phyloP scores from a whole-genome alignment of 2,797 vertebrate genomes.

The Rousettus madagascariensis region DNA sequence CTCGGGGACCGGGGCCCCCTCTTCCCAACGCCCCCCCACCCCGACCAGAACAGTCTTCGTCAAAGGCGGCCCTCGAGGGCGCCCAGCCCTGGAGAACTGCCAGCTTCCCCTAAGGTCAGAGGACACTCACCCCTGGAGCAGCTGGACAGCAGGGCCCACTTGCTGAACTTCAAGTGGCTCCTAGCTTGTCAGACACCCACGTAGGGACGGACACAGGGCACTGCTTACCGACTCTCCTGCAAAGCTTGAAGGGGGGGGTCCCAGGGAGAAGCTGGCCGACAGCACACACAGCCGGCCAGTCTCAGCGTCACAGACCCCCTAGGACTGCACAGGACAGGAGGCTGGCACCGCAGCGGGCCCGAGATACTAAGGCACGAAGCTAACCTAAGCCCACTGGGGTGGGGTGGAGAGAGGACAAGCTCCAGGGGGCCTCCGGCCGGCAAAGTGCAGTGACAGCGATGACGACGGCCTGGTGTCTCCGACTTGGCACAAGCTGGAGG shows the following conservation, averaged over 20 bases:
- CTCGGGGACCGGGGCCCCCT: not conserved
- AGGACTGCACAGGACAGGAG: not conserved
- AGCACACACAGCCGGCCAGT: not conserved
- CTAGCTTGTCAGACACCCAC: not conserved
- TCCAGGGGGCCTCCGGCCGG: not conserved
- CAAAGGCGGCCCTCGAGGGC: not conserved
- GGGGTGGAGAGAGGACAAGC: not conserved
- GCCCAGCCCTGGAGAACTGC: not conserved
- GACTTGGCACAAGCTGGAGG: not conserved
- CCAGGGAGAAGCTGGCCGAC: not conserved
- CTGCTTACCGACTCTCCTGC: not conserved
- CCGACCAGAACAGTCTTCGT: not conserved
- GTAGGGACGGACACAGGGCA: not conserved
- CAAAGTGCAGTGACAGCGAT: conserved; percentile 46
- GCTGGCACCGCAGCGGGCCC: not conserved
- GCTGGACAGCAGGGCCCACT: not conserved
- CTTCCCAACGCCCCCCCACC: not conserved
- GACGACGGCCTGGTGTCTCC: not conserved
- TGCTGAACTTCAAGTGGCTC: not conserved
- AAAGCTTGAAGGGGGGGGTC: not conserved
- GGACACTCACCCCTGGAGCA: not conserved
- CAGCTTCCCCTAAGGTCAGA: not conserved
- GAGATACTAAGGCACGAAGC: conserved; percentile 76
- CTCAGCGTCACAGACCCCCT: not conserved
- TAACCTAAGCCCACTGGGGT: conserved; percentile 68